Conservation (phyloP, 2,797 vertebrate genomes). For the Knipowitschia caucasica region DNA sequence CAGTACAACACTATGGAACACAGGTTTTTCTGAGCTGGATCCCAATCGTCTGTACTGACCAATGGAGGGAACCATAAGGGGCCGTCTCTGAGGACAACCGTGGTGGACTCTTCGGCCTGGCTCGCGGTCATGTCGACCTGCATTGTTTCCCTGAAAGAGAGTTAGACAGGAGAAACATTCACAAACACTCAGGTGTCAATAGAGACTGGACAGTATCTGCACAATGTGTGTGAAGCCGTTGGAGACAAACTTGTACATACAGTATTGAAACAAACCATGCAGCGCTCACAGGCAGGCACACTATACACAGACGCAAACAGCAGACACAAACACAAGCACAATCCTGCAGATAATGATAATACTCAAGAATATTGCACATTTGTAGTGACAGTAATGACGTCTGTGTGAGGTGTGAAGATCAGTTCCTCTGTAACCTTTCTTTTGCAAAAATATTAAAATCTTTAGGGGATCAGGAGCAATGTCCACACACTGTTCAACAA, state of each 20-base stretch:
- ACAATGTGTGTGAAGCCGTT: conserved; percentile 20
- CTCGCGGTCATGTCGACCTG: conserved; percentile 75
- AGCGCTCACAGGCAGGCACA: conserved; percentile 59
- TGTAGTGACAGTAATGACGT: neutral
- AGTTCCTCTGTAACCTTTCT: neutral
- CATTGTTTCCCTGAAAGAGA: conserved; percentile 78
- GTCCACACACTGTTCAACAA: neutral
- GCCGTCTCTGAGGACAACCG: conserved; percentile 76
- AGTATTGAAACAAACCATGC: conserved; percentile 61
- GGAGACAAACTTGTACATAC: conserved; percentile 36
- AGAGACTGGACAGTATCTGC: neutral
- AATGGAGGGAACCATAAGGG: conserved; percentile 85
- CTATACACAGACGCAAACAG: conserved; percentile 59
- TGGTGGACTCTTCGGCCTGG: conserved; percentile 74
- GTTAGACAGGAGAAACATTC: conserved; percentile 31
- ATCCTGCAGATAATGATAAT: conserved; percentile 39
- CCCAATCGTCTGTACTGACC: conserved; percentile 80
- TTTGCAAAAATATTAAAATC: neutral
- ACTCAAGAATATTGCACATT: conserved; percentile 6
- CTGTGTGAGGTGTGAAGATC: neutral
- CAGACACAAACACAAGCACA: conserved; percentile 51
- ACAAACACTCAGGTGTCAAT: conserved; percentile 29
- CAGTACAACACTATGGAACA: conserved; percentile 25
- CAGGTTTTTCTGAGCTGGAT: conserved; percentile 13
- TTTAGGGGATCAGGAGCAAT: neutral